Evolutionary conservation across 2,888 invertebrate genomes (phyloP), one percentile per base, ranked within the genome.

Genomic region (Drosophila eohydei): DNA sequence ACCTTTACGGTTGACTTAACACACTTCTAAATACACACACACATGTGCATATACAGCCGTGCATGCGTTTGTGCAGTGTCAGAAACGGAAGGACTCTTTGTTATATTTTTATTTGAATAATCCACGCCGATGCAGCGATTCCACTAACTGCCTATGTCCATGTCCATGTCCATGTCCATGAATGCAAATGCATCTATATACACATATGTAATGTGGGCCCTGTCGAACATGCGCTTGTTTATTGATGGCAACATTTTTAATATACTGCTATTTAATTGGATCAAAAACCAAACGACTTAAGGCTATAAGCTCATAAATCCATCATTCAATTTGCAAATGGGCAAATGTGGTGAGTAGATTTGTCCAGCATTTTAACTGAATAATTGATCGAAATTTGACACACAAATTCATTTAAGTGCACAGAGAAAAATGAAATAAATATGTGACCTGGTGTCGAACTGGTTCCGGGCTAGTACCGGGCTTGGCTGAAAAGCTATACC

Each of bases 251-350:
- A 38, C 30, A 28, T 34, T 68, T 66, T 28, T 30, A 16, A n/a
- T 48, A 55, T 41, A 36, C 16, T 28, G 36, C 50, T 40, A 36
- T 52, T 69, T 71, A 43, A 70, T 59, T 71, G n/a, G 34, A 58
- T 12, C 67, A 70, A 82, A 74, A 70, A 62, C 69, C 75, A 71
- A 86, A 83, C 59, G 71, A 73, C 80, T 84, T 72, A 77, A 79
- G 87, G 67, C 64, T 63, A 73, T 73, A 81, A 87, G 71, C 73
- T 71, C 68, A 87, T 72, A 75, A 74, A 72, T 73, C 57, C 78
- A 80, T 85, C 88, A 83, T 79, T 87, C 79, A 89, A 87, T 89
- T 84, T 79, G 69, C 71, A 89, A 84, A 83, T 76, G 76, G 74
- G 50, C 58, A 68, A 44, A 58, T 84, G 78, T 48, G 80, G 65